Conservation (phyloP, 2,797 vertebrate genomes). For the Halcyon badia region DNA sequence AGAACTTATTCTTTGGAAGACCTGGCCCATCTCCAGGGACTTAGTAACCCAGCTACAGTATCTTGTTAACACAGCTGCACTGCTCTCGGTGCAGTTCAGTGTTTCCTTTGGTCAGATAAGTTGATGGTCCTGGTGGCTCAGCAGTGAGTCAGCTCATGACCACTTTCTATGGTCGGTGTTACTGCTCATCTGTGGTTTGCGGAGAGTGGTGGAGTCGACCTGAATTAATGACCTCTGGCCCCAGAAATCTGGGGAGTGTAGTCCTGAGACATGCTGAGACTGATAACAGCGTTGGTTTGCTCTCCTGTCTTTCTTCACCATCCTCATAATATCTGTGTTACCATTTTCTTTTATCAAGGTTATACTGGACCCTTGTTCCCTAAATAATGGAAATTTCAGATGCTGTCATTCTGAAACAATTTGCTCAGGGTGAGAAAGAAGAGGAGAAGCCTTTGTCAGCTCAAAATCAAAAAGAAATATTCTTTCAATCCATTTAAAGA, state of each 20-base stretch:
- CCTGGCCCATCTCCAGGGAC: neutral
- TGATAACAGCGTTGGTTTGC: neutral
- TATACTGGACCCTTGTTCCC: neutral
- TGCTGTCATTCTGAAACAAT: neutral
- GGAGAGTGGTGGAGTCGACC: neutral
- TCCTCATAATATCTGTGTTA: neutral
- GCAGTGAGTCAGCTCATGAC: neutral
- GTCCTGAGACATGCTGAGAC: neutral
- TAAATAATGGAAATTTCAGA: neutral
- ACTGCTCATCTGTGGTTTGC: neutral
- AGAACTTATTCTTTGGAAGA: conserved; percentile 12
- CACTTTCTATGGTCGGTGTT: rapidly evolving
- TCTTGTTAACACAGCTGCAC: neutral
- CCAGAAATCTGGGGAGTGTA: neutral
- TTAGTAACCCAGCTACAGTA: neutral
- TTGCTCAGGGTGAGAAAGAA: neutral
- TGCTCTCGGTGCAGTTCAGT: neutral
- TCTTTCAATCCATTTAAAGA: neutral
- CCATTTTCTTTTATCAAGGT: neutral
- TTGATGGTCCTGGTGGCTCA: neutral
- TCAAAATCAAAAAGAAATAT: neutral
- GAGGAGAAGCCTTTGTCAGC: neutral
- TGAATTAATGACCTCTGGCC: neutral
- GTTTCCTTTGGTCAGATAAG: neutral
- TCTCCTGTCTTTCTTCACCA: neutral